Evolutionary conservation across 2,888 invertebrate genomes (phyloP).

Genomic region (Monopis laevigella): DNA sequence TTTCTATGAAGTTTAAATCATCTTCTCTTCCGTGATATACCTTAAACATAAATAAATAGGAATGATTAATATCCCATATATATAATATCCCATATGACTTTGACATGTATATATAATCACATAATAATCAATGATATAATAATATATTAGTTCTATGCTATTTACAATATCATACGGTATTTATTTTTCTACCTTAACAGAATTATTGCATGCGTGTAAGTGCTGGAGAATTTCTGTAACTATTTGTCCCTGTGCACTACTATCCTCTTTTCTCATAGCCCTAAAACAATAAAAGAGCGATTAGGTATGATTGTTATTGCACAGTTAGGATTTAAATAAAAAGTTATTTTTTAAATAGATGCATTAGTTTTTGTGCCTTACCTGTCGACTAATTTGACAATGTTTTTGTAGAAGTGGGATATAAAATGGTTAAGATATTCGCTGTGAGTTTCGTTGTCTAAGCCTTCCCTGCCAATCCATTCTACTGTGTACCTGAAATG

Average conservation of each 20-base stretch:
- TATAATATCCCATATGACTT: too few species aligned
- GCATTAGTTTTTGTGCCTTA: constrained; percentile 19
- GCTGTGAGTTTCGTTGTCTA: constrained; percentile 91
- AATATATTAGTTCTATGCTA: too few species aligned
- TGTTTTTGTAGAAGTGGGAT: constrained; percentile 92
- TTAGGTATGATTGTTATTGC: neutral
- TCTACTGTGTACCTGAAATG: constrained; percentile 86
- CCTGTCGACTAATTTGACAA: constrained; percentile 90
- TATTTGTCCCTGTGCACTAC: constrained; percentile 91
- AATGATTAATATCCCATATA: too few species aligned
- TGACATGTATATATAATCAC: too few species aligned
- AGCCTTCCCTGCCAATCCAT: constrained; percentile 95
- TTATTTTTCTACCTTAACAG: constrained; percentile 74
- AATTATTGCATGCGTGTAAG: constrained; percentile 94
- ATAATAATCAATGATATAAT: too few species aligned
- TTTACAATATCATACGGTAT: too few species aligned
- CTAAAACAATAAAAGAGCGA: constrained; percentile 27
- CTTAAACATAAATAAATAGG: constrained; percentile 31
- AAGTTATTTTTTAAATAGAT: neutral
- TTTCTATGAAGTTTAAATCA: constrained; percentile 79
- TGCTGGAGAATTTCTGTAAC: constrained; percentile 95
- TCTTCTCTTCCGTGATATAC: constrained; percentile 94
- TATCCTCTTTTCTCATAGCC: constrained; percentile 96
- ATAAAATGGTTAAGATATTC: constrained; percentile 95
- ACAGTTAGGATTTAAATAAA: neutral